Evolutionary conservation across 2,113 vertebrate genomes (phyloP), one percentile per base, ranked within the genome.

Genomic region (Daubentonia madagascariensis): DNA sequence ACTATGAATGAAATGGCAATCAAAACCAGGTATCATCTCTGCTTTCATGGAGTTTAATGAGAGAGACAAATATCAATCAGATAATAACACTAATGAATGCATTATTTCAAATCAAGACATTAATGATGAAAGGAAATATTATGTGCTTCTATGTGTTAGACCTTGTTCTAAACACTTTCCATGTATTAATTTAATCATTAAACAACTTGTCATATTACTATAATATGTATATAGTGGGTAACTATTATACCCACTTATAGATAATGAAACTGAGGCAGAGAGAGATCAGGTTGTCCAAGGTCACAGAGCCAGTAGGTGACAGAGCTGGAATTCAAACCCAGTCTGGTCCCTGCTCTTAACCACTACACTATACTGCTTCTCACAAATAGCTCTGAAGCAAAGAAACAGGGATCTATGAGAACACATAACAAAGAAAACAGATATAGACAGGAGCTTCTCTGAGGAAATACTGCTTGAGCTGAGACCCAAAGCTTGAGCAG

Each of bases 91-190:
- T 54, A 81, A 52, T 81, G 43, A 86, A 78, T 35, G 43, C 10
- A 83, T 93, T 61, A 75, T 54, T 90, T 4, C 67, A 87, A 83
- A 86, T 28, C 89, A 37, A 94, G 75, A 86, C 18, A 50, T 68
- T 63, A 91, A 80, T 37, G 35, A 61, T 76, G 83, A 90, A 93
- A 67, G n/a, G 16, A 89, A 85, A 96, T 48, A 86, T 63, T 85
- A 67, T 76, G 32, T 81, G 70, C 57, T 86, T 85, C 50, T 25
- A 63, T 63, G 30, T 35, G 54, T 13, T 85, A n/a, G 63, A n/a
- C 23, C 20, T 8, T 89, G 32, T 79, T 88, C 50, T 37, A 75
- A 75, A 86, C 9, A 93, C 35, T 89, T 68, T 28, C 22, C 5
- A 48, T 70, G 16, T 54, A 57, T 63, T 70, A 87, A 91, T 61